phyloP scores from a whole-genome alignment of 2,797 vertebrate genomes.

The Neostethus bicornis region DNA sequence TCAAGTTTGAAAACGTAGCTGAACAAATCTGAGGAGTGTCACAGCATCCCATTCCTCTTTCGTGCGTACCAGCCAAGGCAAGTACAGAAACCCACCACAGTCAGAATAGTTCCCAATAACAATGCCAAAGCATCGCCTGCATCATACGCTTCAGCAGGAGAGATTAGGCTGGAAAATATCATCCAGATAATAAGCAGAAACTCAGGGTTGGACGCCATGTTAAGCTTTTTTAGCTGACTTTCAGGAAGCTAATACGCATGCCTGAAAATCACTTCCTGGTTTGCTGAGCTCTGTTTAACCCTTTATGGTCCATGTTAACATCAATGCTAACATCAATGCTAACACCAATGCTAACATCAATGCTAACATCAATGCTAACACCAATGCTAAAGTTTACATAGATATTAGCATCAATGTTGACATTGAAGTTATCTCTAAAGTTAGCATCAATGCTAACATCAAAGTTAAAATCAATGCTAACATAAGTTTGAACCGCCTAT shows the following conservation, averaged over 20 bases:
- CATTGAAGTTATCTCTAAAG: too few species aligned
- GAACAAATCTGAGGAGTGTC: conserved; percentile 28
- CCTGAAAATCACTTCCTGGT: conserved; percentile 74
- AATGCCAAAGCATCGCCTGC: conserved; percentile 88
- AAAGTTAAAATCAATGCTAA: too few species aligned
- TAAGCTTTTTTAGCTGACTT: conserved; percentile 44
- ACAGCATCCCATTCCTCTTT: conserved; percentile 84
- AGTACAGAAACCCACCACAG: conserved; percentile 86
- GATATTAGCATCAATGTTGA: too few species aligned
- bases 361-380: too few species aligned
- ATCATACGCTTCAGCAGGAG: conserved; percentile 85
- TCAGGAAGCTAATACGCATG: conserved; percentile 38
- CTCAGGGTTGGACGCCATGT: conserved; percentile 78
- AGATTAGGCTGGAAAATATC: conserved; percentile 74
- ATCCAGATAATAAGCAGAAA: conserved; percentile 49
- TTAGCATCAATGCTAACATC: too few species aligned
- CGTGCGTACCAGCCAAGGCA: conserved; percentile 92
- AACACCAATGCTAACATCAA: too few species aligned
- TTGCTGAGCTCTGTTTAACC: conserved; percentile 23
- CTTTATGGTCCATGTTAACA: not conserved
- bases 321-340: too few species aligned
- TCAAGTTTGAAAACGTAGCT: not conserved
- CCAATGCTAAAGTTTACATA: too few species aligned
- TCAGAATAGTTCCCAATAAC: conserved; percentile 82
- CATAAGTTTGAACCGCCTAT: too few species aligned